Evolutionary conservation across 1,140 invertebrate genomes (phyloP).

Genomic region (Trichonephila clavata): DNA sequence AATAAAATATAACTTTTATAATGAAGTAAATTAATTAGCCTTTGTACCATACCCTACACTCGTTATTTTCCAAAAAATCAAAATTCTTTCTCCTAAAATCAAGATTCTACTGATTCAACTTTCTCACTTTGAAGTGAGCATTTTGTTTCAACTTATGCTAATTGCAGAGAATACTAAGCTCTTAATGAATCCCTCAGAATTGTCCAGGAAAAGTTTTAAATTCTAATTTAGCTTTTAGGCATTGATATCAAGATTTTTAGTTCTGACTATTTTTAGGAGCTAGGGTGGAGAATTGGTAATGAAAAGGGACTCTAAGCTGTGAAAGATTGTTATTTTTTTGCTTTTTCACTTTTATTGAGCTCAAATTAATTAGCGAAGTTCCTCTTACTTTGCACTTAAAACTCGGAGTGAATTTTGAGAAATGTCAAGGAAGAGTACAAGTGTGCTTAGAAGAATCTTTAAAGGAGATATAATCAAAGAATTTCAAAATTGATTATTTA

Average conservation of each 20-base stretch:
- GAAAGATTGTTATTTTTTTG: not conserved
- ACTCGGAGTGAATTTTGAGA: not conserved
- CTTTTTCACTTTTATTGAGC: not conserved
- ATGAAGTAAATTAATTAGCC: too few species aligned
- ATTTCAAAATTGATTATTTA: not conserved
- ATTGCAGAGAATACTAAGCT: constrained; percentile 18
- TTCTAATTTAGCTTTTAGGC: constrained; percentile 52
- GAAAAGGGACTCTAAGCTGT: constrained; percentile 11
- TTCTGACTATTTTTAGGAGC: constrained; percentile 39
- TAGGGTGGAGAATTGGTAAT: not conserved
- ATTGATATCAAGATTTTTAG: not conserved
- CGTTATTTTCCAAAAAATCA: not conserved
- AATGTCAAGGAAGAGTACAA: not conserved
- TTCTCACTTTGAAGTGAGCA: not conserved
- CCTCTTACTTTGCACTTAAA: not conserved
- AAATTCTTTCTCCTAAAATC: not conserved
- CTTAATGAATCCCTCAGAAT: constrained; percentile 13
- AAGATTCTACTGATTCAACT: not conserved
- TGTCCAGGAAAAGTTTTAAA: constrained; percentile 52
- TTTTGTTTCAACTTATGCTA: constrained; percentile 55
- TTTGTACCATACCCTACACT: too few species aligned
- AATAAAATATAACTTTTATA: too few species aligned
- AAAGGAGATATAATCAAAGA: not conserved
- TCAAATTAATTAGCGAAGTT: constrained; percentile 27
- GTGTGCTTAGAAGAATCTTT: not conserved